Evolutionary conservation across 1,140 invertebrate genomes (phyloP), one percentile per base, ranked within the genome.

Genomic region (Acromyrmex heyeri): DNA sequence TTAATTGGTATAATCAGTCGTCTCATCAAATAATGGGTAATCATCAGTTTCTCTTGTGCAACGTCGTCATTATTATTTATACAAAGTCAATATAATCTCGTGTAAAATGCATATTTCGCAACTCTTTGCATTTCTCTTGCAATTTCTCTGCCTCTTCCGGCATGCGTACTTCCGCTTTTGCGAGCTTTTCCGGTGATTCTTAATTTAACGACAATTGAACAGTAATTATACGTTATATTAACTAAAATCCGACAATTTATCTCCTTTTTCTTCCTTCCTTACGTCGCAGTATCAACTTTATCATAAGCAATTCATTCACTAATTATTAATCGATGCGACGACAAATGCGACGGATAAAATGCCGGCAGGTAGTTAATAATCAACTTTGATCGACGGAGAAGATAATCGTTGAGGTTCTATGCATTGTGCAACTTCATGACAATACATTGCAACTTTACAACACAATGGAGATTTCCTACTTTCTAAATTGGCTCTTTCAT

Each of bases 321-420:
- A 83, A 83, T 83, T 83, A 75, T 75, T 83, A 83, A 83, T 73
- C 69, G 79, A 83, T 83, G 69, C n/a, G 69, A 73, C 24, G 55
- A 34, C 38, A 72, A 81, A 53, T 48, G 44, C 34, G 67, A 82
- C 24, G 67, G 55, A 73, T 73, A 59, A 72, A 83, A 73, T 27
- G 10, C 30, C 38, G 7, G 38, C 55, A 48, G 69, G 7, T 50
- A 38, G 53, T 73, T 73, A 61, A 61, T 73, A 73, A 83, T 73
- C 69, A 61, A 38, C 53, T 83, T 83, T 73, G 79, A 82, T 82
- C 79, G 69, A 50, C 27, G 69, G 55, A 83, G 79, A 75, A 75
- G 79, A 83, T 83, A 83, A 83, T 83, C 69, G 69, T 62, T 27
- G 69, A 61, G 44, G 79, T 30, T 27, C 79, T 53, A 59, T 55